phyloP scores from a whole-genome alignment of 2,888 invertebrate genomes.

The Dinocampus coccinellae region DNA sequence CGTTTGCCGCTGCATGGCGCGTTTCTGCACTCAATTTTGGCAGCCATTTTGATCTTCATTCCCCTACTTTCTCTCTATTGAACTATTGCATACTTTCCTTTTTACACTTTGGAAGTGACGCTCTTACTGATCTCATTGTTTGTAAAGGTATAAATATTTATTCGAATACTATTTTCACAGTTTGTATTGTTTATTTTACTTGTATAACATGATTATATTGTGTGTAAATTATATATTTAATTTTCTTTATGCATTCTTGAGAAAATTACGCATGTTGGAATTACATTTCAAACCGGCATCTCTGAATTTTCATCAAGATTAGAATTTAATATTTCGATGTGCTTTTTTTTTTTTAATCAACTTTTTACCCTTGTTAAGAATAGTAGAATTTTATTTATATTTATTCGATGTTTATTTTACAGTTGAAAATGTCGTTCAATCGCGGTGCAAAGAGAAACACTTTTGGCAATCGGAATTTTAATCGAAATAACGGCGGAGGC shows the following conservation, averaged over 20 bases:
- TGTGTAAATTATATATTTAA: neutral
- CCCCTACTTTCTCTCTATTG: neutral
- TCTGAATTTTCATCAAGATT: neutral
- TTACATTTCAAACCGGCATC: neutral
- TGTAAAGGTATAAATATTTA: neutral
- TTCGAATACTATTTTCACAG: neutral
- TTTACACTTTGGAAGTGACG: neutral
- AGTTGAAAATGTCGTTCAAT: constrained; percentile 67
- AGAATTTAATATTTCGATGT: neutral
- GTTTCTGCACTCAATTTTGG: neutral
- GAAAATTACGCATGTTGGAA: neutral
- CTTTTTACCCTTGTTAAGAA: too few relatives aligned
- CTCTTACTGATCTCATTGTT: neutral
- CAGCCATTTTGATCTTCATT: neutral
- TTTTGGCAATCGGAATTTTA: constrained; percentile 60
- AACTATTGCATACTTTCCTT: constrained; percentile 3
- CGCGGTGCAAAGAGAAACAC: constrained; percentile 64
- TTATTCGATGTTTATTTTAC: constrained; percentile 6
- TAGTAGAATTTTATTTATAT: neutral
- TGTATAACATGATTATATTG: neutral
- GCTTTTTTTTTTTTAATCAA: too few relatives aligned
- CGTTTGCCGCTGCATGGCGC: neutral
- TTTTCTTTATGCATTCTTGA: neutral
- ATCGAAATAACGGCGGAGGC: constrained; percentile 49
- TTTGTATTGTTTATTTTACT: neutral